A percentile compares a stretch with the other conserved stretches of the same genome.
Conservation (phyloP, 1,140 invertebrate genomes). For the Thaumetopoea pityocampa region DNA sequence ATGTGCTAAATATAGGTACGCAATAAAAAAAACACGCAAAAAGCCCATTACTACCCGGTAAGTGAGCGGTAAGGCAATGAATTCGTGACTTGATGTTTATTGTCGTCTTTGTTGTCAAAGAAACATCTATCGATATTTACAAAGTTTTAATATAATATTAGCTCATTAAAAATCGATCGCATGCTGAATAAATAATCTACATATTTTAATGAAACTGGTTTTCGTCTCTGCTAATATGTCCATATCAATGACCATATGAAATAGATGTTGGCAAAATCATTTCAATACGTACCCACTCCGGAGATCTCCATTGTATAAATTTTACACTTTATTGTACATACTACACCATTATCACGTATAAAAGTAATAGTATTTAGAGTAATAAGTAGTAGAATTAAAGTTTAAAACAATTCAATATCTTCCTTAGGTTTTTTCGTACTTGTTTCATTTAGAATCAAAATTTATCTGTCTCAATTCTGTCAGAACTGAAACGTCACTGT, state of each 20-base stretch:
- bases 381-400: too few relatives aligned
- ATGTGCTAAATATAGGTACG: too few relatives aligned
- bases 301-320: conserved; percentile 9
- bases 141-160: conserved; percentile 5
- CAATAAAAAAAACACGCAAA: not conserved
- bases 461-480: too few relatives aligned
- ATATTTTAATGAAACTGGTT: conserved; percentile 6
- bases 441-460: too few relatives aligned
- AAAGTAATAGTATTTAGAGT: too few relatives aligned
- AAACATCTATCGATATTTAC: conserved; percentile 22
- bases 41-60: conserved; percentile 1
- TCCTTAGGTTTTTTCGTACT: too few relatives aligned
- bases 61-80: conserved; percentile 1
- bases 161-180: conserved; percentile 6
- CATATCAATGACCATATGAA: conserved; percentile 1
- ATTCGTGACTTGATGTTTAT: conserved; percentile 26
- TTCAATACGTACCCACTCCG: conserved; percentile 14
- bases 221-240: not conserved
- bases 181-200: not conserved
- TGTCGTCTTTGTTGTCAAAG: conserved; percentile 50
- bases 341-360: too few relatives aligned
- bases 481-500: too few relatives aligned
- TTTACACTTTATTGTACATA: too few relatives aligned
- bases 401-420: too few relatives aligned
- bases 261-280: conserved; percentile 12